A percentile compares a stretch with the other conserved stretches of the same genome.
phyloP scores from a whole-genome alignment of 2,888 invertebrate genomes.

The Cryptophagus acutangulus region DNA sequence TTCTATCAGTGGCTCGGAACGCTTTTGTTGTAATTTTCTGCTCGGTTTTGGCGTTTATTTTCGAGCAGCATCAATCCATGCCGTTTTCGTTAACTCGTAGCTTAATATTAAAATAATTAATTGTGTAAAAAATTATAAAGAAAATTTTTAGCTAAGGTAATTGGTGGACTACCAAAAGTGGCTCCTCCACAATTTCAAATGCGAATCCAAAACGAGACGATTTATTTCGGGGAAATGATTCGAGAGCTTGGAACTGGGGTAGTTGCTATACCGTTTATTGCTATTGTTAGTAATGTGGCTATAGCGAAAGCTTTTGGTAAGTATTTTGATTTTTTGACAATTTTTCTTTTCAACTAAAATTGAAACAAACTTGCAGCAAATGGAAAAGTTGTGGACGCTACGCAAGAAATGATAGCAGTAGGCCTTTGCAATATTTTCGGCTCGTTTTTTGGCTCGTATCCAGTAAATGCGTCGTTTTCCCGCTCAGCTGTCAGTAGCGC shows the following conservation, averaged over 20 bases:
- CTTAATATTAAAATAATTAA: slow-evolving; percentile 8
- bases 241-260: slow-evolving; percentile 64
- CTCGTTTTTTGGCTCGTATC: slow-evolving; percentile 73
- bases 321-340: too few species aligned
- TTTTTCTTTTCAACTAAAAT: background rate
- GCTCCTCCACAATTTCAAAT: slow-evolving; percentile 53
- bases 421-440: slow-evolving; percentile 71
- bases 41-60: slow-evolving; percentile 54
- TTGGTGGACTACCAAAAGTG: slow-evolving; percentile 57
- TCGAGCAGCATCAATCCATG: slow-evolving; percentile 48
- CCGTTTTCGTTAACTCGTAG: slow-evolving; percentile 61
- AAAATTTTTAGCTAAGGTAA: slow-evolving; percentile 53
- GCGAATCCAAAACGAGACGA: slow-evolving; percentile 52
- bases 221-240: slow-evolving; percentile 53
- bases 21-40: slow-evolving; percentile 64
- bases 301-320: slow-evolving; percentile 82
- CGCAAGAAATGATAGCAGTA: slow-evolving; percentile 75
- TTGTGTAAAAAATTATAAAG: slow-evolving; percentile 10
- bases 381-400: slow-evolving; percentile 67
- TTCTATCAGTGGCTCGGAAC: slow-evolving; percentile 63
- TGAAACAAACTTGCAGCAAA: slow-evolving; percentile 54
- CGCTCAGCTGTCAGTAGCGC: slow-evolving; percentile 76
- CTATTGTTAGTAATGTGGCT: slow-evolving; percentile 72
- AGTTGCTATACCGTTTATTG: slow-evolving; percentile 66
- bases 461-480: slow-evolving; percentile 70